These are phyloP conservation scores for Trachymyrmex septentrionalis DNA, from an alignment of 1,140 invertebrate genomes.

Conservation along the genomic window DNA sequence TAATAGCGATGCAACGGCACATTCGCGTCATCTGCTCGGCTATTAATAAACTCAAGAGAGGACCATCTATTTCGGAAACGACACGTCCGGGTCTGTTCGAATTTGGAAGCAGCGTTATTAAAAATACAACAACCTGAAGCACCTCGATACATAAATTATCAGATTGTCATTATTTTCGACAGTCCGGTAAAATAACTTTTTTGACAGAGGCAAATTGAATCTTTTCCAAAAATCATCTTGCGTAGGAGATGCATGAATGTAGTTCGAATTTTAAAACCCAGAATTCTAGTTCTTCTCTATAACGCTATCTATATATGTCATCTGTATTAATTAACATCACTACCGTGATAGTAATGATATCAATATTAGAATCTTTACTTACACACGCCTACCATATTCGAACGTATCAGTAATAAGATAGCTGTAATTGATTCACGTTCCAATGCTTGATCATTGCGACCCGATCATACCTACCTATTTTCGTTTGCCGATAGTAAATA, in stretches of 20 bases:
- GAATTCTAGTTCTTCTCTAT: conserved; percentile 14
- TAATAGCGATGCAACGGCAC: conserved; percentile 77
- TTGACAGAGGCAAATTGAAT: not conserved
- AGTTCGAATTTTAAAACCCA: not conserved
- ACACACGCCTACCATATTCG: not conserved
- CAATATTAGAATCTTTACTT: conserved; percentile 21
- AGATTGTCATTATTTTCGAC: conserved; percentile 6
- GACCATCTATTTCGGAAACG: conserved; percentile 76
- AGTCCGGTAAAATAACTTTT: not conserved
- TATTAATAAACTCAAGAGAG: conserved; percentile 78
- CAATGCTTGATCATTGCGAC: conserved; percentile 15
- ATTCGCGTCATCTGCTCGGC: conserved; percentile 76
- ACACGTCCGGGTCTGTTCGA: conserved; percentile 56
- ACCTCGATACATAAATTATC: not conserved
- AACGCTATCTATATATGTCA: conserved; percentile 22
- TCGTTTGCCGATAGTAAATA: not conserved
- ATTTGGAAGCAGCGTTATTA: conserved; percentile 17
- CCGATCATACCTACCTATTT: not conserved
- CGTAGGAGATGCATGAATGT: not conserved
- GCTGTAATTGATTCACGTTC: conserved; percentile 29
- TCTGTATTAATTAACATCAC: conserved; percentile 15
- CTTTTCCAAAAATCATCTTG: not conserved
- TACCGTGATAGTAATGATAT: not conserved
- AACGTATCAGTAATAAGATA: not conserved
- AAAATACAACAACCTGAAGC: not conserved